Evolutionary conservation across 2,797 vertebrate genomes (phyloP), one percentile per base, ranked within the genome.

Genomic region (Aeoliscus strigatus): DNA sequence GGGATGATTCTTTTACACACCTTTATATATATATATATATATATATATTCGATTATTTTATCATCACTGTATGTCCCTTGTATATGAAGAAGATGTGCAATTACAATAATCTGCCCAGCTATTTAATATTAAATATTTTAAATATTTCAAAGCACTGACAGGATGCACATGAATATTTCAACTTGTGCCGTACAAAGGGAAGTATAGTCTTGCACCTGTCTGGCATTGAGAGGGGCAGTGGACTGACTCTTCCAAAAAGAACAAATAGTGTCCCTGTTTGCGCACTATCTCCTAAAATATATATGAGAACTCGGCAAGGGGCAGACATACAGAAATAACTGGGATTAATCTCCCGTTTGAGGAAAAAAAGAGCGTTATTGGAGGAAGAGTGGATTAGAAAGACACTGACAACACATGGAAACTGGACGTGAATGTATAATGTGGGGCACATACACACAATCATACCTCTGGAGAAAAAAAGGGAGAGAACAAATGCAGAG

Each of bases 71-170:
- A n/a, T 67, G 55, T 71, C 41, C 71, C 59, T 47, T 48, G 70
- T 59, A 70, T 56, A 50, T 36, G 56, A 63, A 50, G 30, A 49
- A 61, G 45, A 40, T n/a, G n/a, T n/a, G 58, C 48, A 35, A 51
- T 60, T 49, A 64, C 50, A 47, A 63, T 59, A 13, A 51, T 51
- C 35, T 47, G 49, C 6, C 39, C 48, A 30, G 43, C 25, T 60
- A 77, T 83, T 79, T 66, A 84, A 84, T 81, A 86, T 86, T 87
- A 41, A 84, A 72, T 68, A 82, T 74, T 82, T 77, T 82, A 79
- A 84, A 89, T 86, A 86, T 88, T 88, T 87, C 53, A 87, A 47
- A 28, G 59, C 35, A 51, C 54, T 18, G 70, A 76, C 82, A 82
- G 72, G 75, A 82, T 79, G 75, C 45, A 66, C 66, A 79, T 85